These are phyloP conservation scores for Phrixothrix hirtus DNA, from an alignment of 2,888 invertebrate genomes.

Conservation along the genomic window DNA sequence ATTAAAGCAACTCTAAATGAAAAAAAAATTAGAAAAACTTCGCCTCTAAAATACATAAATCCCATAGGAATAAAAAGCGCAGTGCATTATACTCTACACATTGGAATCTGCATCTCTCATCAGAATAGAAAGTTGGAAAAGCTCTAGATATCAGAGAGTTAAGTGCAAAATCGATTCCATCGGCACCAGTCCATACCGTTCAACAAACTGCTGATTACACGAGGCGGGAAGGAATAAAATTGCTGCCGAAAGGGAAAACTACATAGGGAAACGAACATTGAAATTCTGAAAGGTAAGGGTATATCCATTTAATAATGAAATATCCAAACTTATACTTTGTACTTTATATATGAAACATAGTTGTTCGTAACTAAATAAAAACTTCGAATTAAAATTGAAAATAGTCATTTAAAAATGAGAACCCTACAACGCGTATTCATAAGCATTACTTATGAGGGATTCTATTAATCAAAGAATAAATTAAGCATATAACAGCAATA, in stretches of 20 bases:
- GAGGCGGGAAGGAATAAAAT: constrained; percentile 28
- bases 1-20: background rate
- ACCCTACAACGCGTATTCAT: too few relatives aligned
- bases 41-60: constrained; percentile 17
- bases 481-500: too few relatives aligned
- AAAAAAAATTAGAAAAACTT: constrained; percentile 1
- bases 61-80: constrained; percentile 17
- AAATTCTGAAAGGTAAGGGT: constrained; percentile 27
- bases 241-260: constrained; percentile 18
- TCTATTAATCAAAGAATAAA: too few relatives aligned
- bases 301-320: too few relatives aligned
- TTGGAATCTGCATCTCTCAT: constrained; percentile 42
- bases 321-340: too few relatives aligned
- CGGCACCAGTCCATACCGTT: constrained; percentile 37
- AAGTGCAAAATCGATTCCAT: constrained; percentile 45
- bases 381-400: too few relatives aligned
- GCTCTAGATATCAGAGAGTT: constrained; percentile 41
- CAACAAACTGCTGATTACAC: constrained; percentile 47
- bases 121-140: constrained; percentile 43
- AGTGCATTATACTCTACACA: constrained; percentile 28
- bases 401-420: too few relatives aligned
- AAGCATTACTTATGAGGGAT: too few relatives aligned
- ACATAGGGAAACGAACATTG: constrained; percentile 18
- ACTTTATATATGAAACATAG: too few relatives aligned
- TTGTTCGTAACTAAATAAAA: too few relatives aligned